A percentile compares a stretch with the other conserved stretches of the same genome.
These are phyloP conservation scores for Dinothrombium tinctorium DNA, from an alignment of 1,140 invertebrate species.

Conservation along the genomic window DNA sequence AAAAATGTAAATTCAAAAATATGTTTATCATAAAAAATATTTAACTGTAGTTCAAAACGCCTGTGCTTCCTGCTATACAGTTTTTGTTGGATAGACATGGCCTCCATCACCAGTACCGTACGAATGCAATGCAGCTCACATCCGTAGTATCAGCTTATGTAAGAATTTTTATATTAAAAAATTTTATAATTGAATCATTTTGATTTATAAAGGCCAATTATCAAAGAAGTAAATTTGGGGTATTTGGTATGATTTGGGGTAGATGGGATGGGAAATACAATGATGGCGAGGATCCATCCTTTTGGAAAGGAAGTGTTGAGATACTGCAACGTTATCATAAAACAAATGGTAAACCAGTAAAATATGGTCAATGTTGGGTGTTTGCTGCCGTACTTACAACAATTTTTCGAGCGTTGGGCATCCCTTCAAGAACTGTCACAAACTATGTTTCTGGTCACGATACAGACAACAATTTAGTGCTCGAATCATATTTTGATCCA, in stretches of 20 bases:
- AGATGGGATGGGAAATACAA: slow-evolving; percentile 44
- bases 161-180: too few species aligned
- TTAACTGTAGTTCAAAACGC: slow-evolving; percentile 37
- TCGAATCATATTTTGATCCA: slow-evolving; percentile 41
- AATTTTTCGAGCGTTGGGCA: slow-evolving; percentile 46
- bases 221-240: too few species aligned
- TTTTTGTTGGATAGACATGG: slow-evolving; percentile 44
- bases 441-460: slow-evolving; percentile 51
- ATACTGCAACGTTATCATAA: slow-evolving; percentile 37
- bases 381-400: slow-evolving; percentile 44
- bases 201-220: too few species aligned
- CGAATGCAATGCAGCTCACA: slow-evolving; percentile 45
- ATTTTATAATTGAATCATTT: too few species aligned
- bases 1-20: too few species aligned
- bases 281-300: slow-evolving; percentile 36
- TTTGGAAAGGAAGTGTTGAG: slow-evolving; percentile 37
- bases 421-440: slow-evolving; percentile 39
- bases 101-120: slow-evolving; percentile 35
- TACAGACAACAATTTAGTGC: slow-evolving; percentile 39
- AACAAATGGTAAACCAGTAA: slow-evolving; percentile 31
- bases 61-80: slow-evolving; percentile 62
- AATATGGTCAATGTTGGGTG: slow-evolving; percentile 53
- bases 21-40: too few species aligned
- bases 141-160: too few species aligned
- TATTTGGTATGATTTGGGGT: too few species aligned